Evolutionary conservation across 2,888 invertebrate genomes (phyloP), one percentile per base, ranked within the genome.

Genomic region (Bursaphelenchus okinawaensis): DNA sequence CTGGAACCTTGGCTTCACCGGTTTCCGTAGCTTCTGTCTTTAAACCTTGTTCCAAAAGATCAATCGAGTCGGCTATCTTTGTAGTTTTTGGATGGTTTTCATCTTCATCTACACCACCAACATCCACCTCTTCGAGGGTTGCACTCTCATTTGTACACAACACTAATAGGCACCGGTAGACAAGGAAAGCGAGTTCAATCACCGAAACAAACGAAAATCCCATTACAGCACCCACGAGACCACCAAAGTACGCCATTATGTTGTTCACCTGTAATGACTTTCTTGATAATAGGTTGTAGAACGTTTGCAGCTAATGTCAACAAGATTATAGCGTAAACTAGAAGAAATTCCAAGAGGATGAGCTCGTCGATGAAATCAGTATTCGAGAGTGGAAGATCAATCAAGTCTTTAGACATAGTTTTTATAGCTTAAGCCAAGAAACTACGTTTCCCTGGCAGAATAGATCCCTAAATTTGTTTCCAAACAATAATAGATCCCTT

Each of bases 211-310:
- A 27, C n/a, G 70, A 70, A 28, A 75, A 68, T 4, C 75, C 75
- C 75, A 75, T 75, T 19, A 75, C 65, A 3, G 70, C 72, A 12
- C 74, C 75, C 1, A 75, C 64, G 27, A 75, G 69, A 0, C 73
- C 75, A 16, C 75, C 75, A 8, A 75, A 68, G 27, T 67, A 66
- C 2, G 72, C 71, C 0, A 74, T 55, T 50, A 72, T 70, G 23
- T 64, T 66, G 62, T 73, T 75, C 57, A 75, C 63, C 73, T 74
- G 69, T 22, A 75, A 73, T 16, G n/a, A 40, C n/a, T n/a, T n/a
- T 40, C 16, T 16, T 40, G 40, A 40, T 4, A 40, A n/a, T n/a
- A n/a, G n/a, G n/a, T n/a, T n/a, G n/a, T n/a, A n/a, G n/a, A n/a
- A n/a, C n/a, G n/a, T n/a, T n/a, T n/a, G n/a, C n/a, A n/a, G n/a